phyloP scores from a whole-genome alignment of 53 echinoderm and acorn worm genomes.

The Glandiceps talaboti region DNA sequence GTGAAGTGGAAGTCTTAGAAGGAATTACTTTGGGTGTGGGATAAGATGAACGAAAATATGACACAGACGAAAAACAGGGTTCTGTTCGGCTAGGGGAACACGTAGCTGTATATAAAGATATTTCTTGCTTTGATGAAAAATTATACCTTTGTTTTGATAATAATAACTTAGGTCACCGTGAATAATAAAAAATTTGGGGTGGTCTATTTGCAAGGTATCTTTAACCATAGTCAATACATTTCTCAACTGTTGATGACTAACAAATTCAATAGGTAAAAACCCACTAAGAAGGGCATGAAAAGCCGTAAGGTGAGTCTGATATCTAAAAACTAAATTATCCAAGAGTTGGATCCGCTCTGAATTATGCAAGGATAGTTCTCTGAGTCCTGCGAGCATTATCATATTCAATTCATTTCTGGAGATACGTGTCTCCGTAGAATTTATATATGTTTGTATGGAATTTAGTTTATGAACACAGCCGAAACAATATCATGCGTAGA shows the following conservation, averaged over 20 bases:
- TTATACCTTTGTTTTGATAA: neutral
- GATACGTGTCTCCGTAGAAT: neutral
- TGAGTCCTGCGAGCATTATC: neutral
- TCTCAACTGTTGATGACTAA: no score
- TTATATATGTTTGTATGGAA: neutral
- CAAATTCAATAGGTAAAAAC: no score
- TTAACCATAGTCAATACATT: no score
- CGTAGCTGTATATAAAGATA: neutral
- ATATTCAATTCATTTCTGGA: neutral
- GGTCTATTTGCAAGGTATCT: no score
- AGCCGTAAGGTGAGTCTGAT: no score
- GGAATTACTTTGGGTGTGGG: neutral
- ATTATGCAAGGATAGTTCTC: neutral
- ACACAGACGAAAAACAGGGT: neutral
- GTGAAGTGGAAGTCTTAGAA: neutral
- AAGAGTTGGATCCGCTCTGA: neutral
- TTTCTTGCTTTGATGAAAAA: neutral
- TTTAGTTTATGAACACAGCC: neutral
- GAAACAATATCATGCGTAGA: neutral
- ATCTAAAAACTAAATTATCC: no score
- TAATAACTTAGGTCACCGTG: neutral
- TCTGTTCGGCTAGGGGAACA: neutral
- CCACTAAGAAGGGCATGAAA: no score
- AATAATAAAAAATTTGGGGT: no score
- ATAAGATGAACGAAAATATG: neutral